Evolutionary conservation across 1,140 invertebrate species (phyloP).

Genomic region (Archivesica marissinica): DNA sequence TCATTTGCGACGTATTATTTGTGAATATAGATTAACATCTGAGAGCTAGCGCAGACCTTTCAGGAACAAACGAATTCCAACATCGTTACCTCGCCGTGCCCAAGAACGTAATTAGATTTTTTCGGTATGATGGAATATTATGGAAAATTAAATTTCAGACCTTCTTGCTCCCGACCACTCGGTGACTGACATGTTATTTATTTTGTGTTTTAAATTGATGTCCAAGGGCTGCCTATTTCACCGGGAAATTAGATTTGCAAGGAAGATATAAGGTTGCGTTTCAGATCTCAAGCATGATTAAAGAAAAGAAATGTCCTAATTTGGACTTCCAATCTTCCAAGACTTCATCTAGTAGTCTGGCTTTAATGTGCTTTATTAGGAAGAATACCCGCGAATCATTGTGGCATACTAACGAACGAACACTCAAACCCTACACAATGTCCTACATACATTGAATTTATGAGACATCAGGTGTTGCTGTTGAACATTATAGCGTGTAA

Average conservation of each 20-base stretch:
- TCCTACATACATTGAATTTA: too few species aligned
- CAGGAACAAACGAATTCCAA: slow-evolving; percentile 55
- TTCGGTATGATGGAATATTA: slow-evolving; percentile 64
- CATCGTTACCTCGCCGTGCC: slow-evolving; percentile 26
- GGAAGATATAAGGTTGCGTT: slow-evolving; percentile 56
- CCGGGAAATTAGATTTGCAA: slow-evolving; percentile 60
- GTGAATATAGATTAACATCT: slow-evolving; percentile 54
- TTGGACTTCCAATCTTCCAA: slow-evolving; percentile 35
- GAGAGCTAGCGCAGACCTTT: slow-evolving; percentile 41
- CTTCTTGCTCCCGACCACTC: slow-evolving; percentile 50
- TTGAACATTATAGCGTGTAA: too few species aligned
- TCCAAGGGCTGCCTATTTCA: slow-evolving; percentile 48
- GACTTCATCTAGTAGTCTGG: slow-evolving; percentile 9
- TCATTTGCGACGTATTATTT: slow-evolving; percentile 62
- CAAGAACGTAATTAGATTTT: slow-evolving; percentile 58
- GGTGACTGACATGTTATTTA: slow-evolving; percentile 62
- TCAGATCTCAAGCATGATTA: slow-evolving; percentile 50
- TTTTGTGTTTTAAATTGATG: slow-evolving; percentile 64
- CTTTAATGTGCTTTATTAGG: slow-evolving; percentile 40
- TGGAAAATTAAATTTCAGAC: slow-evolving; percentile 65
- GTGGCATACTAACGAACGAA: not conserved
- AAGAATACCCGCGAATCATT: not conserved
- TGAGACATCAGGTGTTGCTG: too few species aligned
- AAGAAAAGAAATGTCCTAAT: slow-evolving; percentile 51
- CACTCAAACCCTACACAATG: not conserved